Evolutionary conservation across 37 sponge, comb jelly and placozoan species (phyloP).

Genomic region (Halichondria panicea): DNA sequence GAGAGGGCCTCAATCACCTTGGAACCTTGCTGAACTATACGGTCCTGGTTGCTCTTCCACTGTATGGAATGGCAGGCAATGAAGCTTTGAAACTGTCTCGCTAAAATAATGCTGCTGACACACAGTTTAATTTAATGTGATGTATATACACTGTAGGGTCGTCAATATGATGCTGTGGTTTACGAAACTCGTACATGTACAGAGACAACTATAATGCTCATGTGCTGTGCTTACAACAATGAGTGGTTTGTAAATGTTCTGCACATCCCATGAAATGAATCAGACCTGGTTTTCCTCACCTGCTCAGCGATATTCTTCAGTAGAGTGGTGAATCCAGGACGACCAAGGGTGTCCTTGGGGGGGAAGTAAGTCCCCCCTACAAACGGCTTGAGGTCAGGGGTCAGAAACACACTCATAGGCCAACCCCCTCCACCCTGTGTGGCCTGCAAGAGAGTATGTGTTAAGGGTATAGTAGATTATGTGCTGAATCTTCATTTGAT

Average conservation of each 20-base stretch:
- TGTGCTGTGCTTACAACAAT: background rate
- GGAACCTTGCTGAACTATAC: constrained; percentile 13
- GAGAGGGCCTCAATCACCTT: constrained; percentile 42
- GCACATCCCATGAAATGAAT: background rate
- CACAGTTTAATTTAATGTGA: background rate
- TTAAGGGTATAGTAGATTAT: background rate
- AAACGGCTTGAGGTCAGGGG: constrained; percentile 73
- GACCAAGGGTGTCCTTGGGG: constrained; percentile 37
- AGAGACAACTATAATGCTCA: background rate
- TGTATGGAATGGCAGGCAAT: constrained; percentile 2
- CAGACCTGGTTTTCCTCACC: constrained; percentile 16
- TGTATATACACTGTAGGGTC: background rate
- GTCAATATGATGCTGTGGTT: no score
- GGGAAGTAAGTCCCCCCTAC: constrained; percentile 84
- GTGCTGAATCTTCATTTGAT: background rate
- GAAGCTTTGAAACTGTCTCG: background rate
- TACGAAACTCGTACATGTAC: no score
- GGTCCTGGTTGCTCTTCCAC: constrained; percentile 39
- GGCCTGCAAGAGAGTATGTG: constrained; percentile 48
- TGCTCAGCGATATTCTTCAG: constrained; percentile 49
- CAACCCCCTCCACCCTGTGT: constrained; percentile 79
- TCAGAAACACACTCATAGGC: constrained; percentile 87
- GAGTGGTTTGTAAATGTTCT: background rate
- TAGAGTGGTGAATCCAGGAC: constrained; percentile 72
- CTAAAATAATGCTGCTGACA: background rate